A percentile compares a stretch with the other conserved stretches of the same genome.
These are phyloP conservation scores for Hipposideros armiger DNA, from an alignment of 2,113 vertebrate genomes.

Conservation along the genomic window DNA sequence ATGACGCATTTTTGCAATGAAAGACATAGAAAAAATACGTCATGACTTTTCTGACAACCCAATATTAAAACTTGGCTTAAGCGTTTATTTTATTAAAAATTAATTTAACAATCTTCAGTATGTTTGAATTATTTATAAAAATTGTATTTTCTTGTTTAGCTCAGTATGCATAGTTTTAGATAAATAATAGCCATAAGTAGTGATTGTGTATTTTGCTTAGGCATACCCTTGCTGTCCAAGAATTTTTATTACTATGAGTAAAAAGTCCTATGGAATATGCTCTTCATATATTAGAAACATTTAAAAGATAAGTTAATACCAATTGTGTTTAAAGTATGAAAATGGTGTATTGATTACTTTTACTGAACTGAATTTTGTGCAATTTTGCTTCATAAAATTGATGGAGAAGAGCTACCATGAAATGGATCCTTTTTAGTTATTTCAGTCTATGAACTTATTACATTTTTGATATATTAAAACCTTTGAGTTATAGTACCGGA, in stretches of 20 bases:
- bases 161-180: background rate
- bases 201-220: background rate
- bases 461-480: background rate
- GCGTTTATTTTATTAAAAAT: slow-evolving; percentile 14
- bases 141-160: background rate
- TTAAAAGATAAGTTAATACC: background rate
- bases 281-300: background rate
- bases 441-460: background rate
- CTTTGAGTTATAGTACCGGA: background rate
- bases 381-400: slow-evolving; percentile 29
- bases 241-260: background rate
- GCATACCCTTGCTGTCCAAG: background rate
- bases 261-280: background rate
- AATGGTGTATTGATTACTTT: slow-evolving; percentile 8
- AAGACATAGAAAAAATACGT: no score
- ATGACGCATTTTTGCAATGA: no score
- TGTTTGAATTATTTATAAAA: background rate
- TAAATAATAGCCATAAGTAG: background rate
- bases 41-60: no score
- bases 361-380: slow-evolving; percentile 44
- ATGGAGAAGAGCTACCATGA: background rate
- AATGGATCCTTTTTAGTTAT: background rate
- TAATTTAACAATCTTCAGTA: background rate
- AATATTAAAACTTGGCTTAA: background rate
- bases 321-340: slow-evolving; percentile 5